phyloP scores from a whole-genome alignment of 2,888 invertebrate species.

The Sipha maydis region DNA sequence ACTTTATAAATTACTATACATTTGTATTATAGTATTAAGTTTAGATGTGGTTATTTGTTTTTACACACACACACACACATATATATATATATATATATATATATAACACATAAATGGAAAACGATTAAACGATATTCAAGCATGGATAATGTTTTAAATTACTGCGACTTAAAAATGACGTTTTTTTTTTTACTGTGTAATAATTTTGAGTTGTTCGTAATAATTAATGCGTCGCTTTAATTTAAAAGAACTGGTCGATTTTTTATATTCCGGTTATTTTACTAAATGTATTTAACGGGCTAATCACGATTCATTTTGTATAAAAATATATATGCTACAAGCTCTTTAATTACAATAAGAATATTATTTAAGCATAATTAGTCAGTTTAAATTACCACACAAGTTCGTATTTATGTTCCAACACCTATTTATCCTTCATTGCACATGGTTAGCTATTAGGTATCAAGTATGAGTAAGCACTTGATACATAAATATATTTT shows the following conservation, averaged over 20 bases:
- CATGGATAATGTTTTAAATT: not conserved
- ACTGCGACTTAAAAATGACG: not conserved
- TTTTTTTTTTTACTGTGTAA: not conserved
- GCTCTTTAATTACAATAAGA: not conserved
- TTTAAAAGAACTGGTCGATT: not conserved
- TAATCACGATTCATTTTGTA: not conserved
- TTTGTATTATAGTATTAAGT: not conserved
- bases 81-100: not conserved
- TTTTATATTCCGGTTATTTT: not conserved
- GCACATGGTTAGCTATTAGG: not conserved
- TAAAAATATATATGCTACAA: not conserved
- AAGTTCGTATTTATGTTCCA: not conserved
- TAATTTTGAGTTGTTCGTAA: not conserved
- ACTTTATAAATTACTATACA: not conserved
- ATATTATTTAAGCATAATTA: conserved; percentile 14
- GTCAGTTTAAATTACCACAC: not conserved
- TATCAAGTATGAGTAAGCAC: not conserved
- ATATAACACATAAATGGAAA: not conserved
- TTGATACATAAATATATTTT: conserved; percentile 3
- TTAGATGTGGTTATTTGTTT: not conserved
- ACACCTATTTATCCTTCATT: conserved; percentile 33
- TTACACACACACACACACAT: not conserved
- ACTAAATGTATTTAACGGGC: not conserved
- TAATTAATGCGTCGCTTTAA: not conserved
- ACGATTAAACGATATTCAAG: not conserved